A percentile compares a stretch with the other conserved stretches of the same genome.
Evolutionary conservation across 2,113 vertebrate species (phyloP).

Genomic region (Nyctibius bracteatus): DNA sequence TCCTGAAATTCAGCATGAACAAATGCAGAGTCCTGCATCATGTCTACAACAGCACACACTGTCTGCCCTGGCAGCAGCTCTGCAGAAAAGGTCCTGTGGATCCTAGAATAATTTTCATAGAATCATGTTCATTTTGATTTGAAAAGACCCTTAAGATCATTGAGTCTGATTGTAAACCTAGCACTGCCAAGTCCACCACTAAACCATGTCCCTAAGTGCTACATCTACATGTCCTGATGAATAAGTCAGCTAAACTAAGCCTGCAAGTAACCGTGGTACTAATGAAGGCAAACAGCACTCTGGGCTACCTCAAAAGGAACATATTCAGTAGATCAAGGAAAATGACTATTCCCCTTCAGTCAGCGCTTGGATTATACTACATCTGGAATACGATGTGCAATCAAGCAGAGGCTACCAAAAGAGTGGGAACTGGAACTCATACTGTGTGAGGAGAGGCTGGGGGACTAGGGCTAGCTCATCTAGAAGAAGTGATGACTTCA

Average conservation of each 20-base stretch:
- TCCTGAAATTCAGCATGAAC: background rate
- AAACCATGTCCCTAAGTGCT: background rate
- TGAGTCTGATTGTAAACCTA: background rate
- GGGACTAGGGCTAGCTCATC: background rate
- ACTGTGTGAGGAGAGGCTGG: background rate
- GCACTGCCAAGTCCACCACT: background rate
- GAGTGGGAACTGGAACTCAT: accelerated
- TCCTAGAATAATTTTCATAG: background rate
- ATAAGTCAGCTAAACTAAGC: background rate
- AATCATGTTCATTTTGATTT: background rate
- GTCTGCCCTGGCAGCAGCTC: background rate
- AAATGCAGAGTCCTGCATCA: background rate
- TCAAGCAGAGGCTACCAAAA: accelerated
- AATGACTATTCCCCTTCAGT: background rate
- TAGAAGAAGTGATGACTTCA: background rate
- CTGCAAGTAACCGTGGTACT: background rate
- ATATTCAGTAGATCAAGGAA: background rate
- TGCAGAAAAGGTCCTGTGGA: background rate
- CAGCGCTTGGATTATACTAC: accelerated
- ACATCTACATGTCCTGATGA: background rate
- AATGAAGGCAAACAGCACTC: background rate
- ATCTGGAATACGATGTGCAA: background rate
- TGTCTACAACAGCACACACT: background rate
- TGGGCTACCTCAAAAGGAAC: background rate
- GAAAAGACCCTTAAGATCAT: background rate